A percentile compares a stretch with the other conserved stretches of the same genome.
Evolutionary conservation across 2,113 vertebrate genomes (phyloP).

Genomic region (Donacobius atricapilla): DNA sequence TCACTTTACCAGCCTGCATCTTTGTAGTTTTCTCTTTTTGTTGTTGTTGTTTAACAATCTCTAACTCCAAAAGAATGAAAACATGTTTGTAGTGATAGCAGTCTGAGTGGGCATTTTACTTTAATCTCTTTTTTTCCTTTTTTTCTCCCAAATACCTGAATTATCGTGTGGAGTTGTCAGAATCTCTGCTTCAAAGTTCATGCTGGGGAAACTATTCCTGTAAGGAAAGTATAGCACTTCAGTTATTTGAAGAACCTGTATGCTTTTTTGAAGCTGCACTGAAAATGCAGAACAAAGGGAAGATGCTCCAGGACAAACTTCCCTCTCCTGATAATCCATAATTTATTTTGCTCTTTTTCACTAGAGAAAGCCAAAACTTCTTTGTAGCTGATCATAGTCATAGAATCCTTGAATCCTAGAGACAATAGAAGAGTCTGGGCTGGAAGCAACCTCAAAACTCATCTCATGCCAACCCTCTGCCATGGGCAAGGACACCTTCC

Average conservation of each 20-base stretch:
- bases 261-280: not conserved
- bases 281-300: constrained; percentile 9
- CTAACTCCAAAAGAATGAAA: not conserved
- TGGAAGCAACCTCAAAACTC: not conserved
- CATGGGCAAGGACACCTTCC: not conserved
- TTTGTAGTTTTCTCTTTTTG: not conserved
- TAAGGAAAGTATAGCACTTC: constrained; percentile 51
- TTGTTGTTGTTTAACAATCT: not conserved
- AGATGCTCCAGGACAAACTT: not conserved
- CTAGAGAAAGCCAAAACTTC: not conserved
- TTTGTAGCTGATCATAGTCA: not conserved
- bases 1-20: not conserved
- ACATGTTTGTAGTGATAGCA: not conserved
- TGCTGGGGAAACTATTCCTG: constrained; percentile 57
- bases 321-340: not conserved
- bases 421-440: not conserved
- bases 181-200: constrained; percentile 63
- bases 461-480: accelerated
- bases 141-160: constrained; percentile 50
- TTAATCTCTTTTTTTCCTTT: not conserved
- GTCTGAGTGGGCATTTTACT: not conserved
- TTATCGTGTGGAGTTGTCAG: constrained; percentile 48
- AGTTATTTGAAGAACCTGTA: constrained; percentile 45
- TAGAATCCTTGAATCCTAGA: not conserved
- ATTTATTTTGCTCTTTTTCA: not conserved